Base-by-base conservation (phyloP, 2,797 vertebrate genomes). In the Hafferia zeledoni region DNA sequence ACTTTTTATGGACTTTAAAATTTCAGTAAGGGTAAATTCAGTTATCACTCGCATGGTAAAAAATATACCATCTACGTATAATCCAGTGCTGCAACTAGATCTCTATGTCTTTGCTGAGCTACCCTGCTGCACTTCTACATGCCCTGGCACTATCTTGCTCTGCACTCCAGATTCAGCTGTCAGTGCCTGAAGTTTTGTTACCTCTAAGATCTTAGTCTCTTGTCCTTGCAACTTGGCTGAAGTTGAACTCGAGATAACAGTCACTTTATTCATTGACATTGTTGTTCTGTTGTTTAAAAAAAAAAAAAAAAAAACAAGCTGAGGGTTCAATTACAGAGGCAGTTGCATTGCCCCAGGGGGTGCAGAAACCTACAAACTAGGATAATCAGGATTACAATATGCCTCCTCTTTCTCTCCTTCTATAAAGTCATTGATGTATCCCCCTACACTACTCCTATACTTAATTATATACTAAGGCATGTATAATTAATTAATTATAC, bases 401-500 rank as follows among this genome's bases (percentile, higher is more conserved):
- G 41, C 57, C 74, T 77, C 49, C 52, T 84, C 46, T 84, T 94
- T 92, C 53, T 81, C 46, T 49, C 69, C 43, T 53, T 78, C 68
- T 77, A 35, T 27, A 84, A 72, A 91, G 68, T 72, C 82, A 83
- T 59, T 92, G 76, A 75, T 91, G 13, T 61, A 82, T 47, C 14
- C 87, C 76, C 28, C 27, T 31, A 35, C 27, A 59, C 44, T 22
- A 83, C 61, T 43, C 64, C 43, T 92, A 79, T 68, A 92, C 83
- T 85, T 92, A 94, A 95, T 94, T 88, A 94, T 94, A 94, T 93
- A 93, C 82, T 86, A 83, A 88, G 87, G 87, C 83, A 96, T 88
- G 93, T 94, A 91, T 94, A 96, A 96, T 95, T 96, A 94, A 95
- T 94, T 95, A 95, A 95, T 95, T 95, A 92, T 94, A 92, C 93